Evolutionary conservation across 2,888 invertebrate species (phyloP), one percentile per base, ranked within the genome.

Genomic region (Troides oblongomaculatus): DNA sequence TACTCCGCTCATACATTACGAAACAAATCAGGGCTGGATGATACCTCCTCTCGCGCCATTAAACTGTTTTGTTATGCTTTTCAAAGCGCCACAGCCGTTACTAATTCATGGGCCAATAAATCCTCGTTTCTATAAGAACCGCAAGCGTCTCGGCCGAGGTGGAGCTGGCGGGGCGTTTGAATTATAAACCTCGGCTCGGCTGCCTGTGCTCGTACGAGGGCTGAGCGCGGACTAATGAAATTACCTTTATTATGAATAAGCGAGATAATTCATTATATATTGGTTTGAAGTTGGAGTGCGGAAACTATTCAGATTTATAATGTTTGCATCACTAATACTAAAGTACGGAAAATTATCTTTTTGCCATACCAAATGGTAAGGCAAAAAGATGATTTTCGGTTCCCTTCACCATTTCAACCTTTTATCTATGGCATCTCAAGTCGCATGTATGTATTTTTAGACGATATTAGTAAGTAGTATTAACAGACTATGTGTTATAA

Each of bases 1-100:
- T 72, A 72, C 72, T 75, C 72, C 68, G 73, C 72, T 62, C 69
- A 66, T 67, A 68, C n/a, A 23, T 69, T 65, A 53, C 59, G 46
- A 59, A 66, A 63, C 63, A 50, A 46, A 36, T 30, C 46, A n/a
- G 46, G 12, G 50, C 50, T 64, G 59, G 46, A 70, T 63, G 65
- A 66, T 62, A 46, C 64, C 60, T 69, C 21, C 64, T 59, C 64
- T 64, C 60, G n/a, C 62, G 25, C 62, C 68, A 69, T 69, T 65
- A 69, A 64, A 62, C 43, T 18, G 17, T 63, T 66, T 70, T 59
- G 70, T 70, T 70, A 70, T 56, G 66, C 66, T 60, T 62, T 60
- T 66, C 66, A 66, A 63, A 39, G 53, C 59, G 36, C 50, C 66
- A 62, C 43, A 23, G 63, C 66, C 66, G 59, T 59, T 59, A 56